Percentiles rank a stretch among this genome's conserved stretches.
Evolutionary conservation across 2,888 invertebrate genomes (phyloP).

Genomic region (Himalopsyche tibetana): DNA sequence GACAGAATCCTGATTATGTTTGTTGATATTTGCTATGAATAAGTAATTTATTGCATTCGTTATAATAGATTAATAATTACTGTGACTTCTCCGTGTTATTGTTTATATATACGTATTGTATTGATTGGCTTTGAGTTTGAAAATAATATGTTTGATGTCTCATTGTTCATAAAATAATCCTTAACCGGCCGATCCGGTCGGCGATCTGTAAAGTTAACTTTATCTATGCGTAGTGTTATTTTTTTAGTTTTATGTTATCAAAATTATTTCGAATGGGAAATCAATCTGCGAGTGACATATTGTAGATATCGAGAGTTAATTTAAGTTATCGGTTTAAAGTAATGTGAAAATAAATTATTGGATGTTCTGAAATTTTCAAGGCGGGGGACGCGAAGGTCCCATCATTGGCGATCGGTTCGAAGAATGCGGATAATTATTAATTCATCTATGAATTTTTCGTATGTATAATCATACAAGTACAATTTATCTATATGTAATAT

Average conservation of each 20-base stretch:
- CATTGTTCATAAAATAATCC: constrained; percentile 27
- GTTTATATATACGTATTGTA: constrained; percentile 32
- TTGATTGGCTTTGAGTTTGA: constrained; percentile 41
- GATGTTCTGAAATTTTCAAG: background rate
- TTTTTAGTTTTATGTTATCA: constrained; percentile 24
- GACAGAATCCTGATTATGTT: constrained; percentile 32
- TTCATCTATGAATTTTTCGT: constrained; percentile 2
- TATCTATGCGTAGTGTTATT: constrained; percentile 39
- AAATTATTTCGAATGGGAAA: constrained; percentile 31
- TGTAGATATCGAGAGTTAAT: constrained; percentile 42
- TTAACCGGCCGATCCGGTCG: constrained; percentile 23
- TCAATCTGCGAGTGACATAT: constrained; percentile 19
- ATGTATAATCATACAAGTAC: constrained; percentile 19
- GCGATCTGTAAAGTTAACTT: constrained; percentile 42
- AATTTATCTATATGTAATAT: constrained; percentile 11
- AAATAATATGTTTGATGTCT: constrained; percentile 42
- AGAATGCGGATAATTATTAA: constrained; percentile 25
- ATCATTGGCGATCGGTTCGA: constrained; percentile 1
- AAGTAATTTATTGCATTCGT: constrained; percentile 42
- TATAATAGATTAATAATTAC: constrained; percentile 42
- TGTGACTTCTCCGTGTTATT: constrained; percentile 42
- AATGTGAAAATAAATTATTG: constrained; percentile 24
- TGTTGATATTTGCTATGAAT: constrained; percentile 38
- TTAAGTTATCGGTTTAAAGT: constrained; percentile 31
- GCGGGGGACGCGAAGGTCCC: background rate